Evolutionary conservation across 1,140 invertebrate genomes (phyloP), one percentile per base, ranked within the genome.

Genomic region (Drosophila ohnishii): DNA sequence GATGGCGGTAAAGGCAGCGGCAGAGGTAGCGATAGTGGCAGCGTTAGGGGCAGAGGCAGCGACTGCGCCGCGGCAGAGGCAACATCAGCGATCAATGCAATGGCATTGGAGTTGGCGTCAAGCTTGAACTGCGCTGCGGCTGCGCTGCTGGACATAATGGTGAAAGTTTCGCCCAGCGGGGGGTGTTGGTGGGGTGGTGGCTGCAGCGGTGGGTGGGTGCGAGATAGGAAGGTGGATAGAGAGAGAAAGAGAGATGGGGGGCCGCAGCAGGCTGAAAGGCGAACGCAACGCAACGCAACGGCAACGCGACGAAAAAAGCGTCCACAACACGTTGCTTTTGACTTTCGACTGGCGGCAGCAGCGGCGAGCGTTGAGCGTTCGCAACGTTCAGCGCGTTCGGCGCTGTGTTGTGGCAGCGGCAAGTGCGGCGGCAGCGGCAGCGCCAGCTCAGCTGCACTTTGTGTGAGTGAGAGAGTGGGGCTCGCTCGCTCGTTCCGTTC

Each of bases 311-410:
- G 84, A 85, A 85, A 88, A 87, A 87, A 88, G 84, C 84, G 84
- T 88, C 84, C 84, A 88, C 84, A 88, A 88, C 84, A 88, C 84
- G 84, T 88, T 88, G 84, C 84, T 88, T 88, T 88, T 88, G 84
- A 84, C 84, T 88, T 88, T 88, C 84, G 84, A 87, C 84, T 87
- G 84, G 82, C 62, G 84, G 83, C 83, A 74, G 82, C 79, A 66
- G 79, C 79, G 79, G 83, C 76, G 60, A 53, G 80, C 80, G 82
- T 64, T 64, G 67, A 65, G 75, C 67, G 76, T 88, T 78, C 70
- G 65, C 55, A 77, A 69, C 45, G 44, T 45, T 45, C 39, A 40
- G 39, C 39, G 39, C 48, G 63, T 50, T 53, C n/a, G 35, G 50
- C 50, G 51, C 51, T 66, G 61, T 65, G 55, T 72, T 71, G 69